Evolutionary conservation across 2,888 invertebrate species (phyloP).

Genomic region (Amiota mariae): DNA sequence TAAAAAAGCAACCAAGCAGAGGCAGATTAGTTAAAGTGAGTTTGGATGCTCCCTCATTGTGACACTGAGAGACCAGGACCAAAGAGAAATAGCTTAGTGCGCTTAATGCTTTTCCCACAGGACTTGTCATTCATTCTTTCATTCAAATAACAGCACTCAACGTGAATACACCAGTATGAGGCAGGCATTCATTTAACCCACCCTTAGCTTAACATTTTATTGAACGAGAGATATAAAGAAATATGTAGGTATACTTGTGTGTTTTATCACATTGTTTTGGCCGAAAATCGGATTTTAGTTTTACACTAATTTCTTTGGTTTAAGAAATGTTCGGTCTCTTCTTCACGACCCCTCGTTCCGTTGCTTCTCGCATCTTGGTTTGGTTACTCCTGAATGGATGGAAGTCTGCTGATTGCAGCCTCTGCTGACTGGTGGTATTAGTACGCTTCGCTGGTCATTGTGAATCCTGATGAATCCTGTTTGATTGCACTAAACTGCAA

Average conservation of each 20-base stretch:
- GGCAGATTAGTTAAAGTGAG: slow-evolving; percentile 24
- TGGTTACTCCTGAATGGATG: slow-evolving; percentile 32
- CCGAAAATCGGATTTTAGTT: slow-evolving; percentile 71
- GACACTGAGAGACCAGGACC: too few species aligned
- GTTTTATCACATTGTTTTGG: slow-evolving; percentile 65
- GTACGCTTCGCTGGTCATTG: slow-evolving; percentile 69
- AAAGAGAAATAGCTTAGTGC: slow-evolving; percentile 14
- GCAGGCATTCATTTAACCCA: slow-evolving; percentile 17
- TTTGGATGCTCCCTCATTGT: background rate
- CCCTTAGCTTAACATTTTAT: background rate
- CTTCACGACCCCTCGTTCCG: background rate
- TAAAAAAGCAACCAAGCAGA: slow-evolving; percentile 48
- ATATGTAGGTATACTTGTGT: slow-evolving; percentile 24
- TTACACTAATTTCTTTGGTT: slow-evolving; percentile 72
- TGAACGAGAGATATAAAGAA: too few species aligned
- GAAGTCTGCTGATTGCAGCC: background rate
- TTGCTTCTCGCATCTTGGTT: background rate
- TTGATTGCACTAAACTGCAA: slow-evolving; percentile 68
- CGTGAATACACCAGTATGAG: slow-evolving; percentile 16
- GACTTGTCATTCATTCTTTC: slow-evolving; percentile 34
- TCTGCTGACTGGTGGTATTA: slow-evolving; percentile 53
- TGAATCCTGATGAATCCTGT: slow-evolving; percentile 64
- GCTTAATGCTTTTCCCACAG: slow-evolving; percentile 55
- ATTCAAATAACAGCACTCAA: slow-evolving; percentile 33
- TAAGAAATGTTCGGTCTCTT: slow-evolving; percentile 53